Conservation (phyloP, 2,797 vertebrate species). For the Danio kyathit region DNA sequence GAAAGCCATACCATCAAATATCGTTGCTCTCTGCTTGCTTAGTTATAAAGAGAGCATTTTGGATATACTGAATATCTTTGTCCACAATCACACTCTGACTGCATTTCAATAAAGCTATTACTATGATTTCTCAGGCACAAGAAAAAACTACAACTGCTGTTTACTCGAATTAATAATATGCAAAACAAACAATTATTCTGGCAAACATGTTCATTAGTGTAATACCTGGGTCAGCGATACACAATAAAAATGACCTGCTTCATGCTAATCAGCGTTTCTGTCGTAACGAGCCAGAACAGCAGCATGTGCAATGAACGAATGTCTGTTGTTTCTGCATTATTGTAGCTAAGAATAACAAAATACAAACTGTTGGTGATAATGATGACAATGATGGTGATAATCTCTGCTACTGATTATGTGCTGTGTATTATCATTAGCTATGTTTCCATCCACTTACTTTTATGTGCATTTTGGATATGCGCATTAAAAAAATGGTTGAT, state of each 20-base stretch:
- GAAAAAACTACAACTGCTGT: not conserved
- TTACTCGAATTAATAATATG: not conserved
- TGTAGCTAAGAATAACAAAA: not conserved
- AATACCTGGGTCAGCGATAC: not conserved
- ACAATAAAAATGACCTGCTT: not conserved
- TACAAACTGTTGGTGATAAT: not conserved
- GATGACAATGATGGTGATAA: not conserved
- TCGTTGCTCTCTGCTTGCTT: not conserved
- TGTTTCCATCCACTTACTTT: too few relatives aligned
- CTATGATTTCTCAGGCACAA: not conserved
- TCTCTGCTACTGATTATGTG: slow-evolving; percentile 6
- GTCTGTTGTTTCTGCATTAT: not conserved
- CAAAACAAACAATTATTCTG: not conserved
- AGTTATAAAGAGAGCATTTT: slow-evolving; percentile 1
- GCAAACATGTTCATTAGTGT: not conserved
- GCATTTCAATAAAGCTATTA: not conserved
- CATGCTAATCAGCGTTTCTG: not conserved
- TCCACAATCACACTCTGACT: not conserved
- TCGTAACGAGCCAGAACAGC: not conserved
- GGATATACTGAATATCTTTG: not conserved
- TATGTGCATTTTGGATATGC: too few relatives aligned
- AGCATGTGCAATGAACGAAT: not conserved
- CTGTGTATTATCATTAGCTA: not conserved
- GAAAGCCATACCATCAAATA: not conserved
- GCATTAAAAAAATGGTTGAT: too few relatives aligned